These are phyloP conservation scores for Nematostella vectensis DNA, from an alignment of 92 coral and sea anemone genomes.

Conservation along the genomic window DNA sequence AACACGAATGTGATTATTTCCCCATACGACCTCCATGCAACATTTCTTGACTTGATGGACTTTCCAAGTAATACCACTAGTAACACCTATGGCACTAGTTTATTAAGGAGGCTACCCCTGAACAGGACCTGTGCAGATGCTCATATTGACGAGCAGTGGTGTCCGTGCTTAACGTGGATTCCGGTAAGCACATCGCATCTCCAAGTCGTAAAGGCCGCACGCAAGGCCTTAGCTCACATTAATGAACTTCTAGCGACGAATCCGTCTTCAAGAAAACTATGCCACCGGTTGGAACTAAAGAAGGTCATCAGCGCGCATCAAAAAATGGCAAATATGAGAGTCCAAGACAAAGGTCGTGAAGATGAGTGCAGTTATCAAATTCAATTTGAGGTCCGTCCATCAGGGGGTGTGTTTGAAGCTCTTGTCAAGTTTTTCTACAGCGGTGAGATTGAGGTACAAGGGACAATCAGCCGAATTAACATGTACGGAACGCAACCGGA, in stretches of 20 bases:
- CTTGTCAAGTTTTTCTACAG: neutral
- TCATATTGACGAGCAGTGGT: slow-evolving; percentile 59
- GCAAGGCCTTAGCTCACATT: slow-evolving; percentile 34
- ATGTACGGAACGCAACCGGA: neutral
- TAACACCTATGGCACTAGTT: slow-evolving; percentile 27
- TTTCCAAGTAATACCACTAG: slow-evolving; percentile 24
- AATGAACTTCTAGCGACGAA: slow-evolving; percentile 33
- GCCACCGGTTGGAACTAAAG: slow-evolving; percentile 26
- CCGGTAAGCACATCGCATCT: slow-evolving; percentile 32
- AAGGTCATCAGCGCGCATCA: slow-evolving; percentile 12
- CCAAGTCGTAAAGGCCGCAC: slow-evolving; percentile 40
- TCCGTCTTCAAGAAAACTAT: slow-evolving; percentile 11
- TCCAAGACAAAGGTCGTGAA: neutral
- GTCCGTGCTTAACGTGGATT: slow-evolving; percentile 59
- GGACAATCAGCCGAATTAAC: slow-evolving; percentile 4
- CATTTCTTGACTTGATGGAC: slow-evolving; percentile 46
- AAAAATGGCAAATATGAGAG: neutral
- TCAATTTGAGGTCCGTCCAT: slow-evolving; percentile 24
- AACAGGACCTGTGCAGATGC: slow-evolving; percentile 57
- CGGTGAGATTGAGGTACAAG: neutral
- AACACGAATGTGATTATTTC: slow-evolving; percentile 51
- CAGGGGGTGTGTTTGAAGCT: neutral
- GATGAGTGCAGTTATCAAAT: slow-evolving; percentile 52
- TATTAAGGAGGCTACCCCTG: slow-evolving; percentile 31
- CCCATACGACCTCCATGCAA: slow-evolving; percentile 67